Evolutionary conservation across 2,797 vertebrate genomes (phyloP).

Genomic region (Protonibea diacanthus): DNA sequence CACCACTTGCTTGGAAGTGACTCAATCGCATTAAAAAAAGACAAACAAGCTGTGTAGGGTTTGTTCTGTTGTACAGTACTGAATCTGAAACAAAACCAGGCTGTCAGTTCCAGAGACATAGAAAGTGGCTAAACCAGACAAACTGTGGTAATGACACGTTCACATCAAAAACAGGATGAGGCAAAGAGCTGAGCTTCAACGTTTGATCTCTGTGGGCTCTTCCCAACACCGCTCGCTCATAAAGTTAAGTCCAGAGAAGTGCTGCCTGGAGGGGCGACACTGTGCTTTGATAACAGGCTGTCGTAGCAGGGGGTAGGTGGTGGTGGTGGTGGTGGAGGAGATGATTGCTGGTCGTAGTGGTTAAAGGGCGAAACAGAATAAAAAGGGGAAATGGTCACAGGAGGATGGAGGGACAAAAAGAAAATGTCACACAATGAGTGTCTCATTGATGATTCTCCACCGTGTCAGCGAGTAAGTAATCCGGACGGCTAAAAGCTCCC

Average conservation of each 20-base stretch:
- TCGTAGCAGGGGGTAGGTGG: slow-evolving; percentile 28
- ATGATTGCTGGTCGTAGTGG: slow-evolving; percentile 34
- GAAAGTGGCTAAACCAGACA: slow-evolving; percentile 15
- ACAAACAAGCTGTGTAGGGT: background rate
- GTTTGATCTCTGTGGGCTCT: slow-evolving; percentile 63
- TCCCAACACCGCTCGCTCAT: slow-evolving; percentile 43
- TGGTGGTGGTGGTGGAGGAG: slow-evolving; percentile 11
- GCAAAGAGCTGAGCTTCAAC: slow-evolving; percentile 16
- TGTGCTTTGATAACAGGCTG: slow-evolving; percentile 66
- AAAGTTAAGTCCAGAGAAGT: slow-evolving; percentile 59
- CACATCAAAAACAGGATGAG: slow-evolving; percentile 47
- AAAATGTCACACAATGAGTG: slow-evolving; percentile 20
- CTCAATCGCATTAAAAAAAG: background rate
- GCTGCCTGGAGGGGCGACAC: slow-evolving; percentile 51
- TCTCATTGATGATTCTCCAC: slow-evolving; percentile 12
- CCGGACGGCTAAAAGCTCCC: slow-evolving; percentile 42
- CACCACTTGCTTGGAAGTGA: background rate
- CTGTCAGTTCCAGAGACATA: background rate
- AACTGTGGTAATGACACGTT: slow-evolving; percentile 24
- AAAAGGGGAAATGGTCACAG: background rate
- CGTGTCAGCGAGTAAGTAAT: slow-evolving; percentile 25
- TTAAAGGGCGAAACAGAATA: background rate
- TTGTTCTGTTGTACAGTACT: background rate
- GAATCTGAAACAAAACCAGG: background rate
- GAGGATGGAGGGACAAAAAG: background rate